A percentile compares a stretch with the other conserved stretches of the same genome.
Conservation (phyloP, 2,113 vertebrate species). For the Fregata magnificens region DNA sequence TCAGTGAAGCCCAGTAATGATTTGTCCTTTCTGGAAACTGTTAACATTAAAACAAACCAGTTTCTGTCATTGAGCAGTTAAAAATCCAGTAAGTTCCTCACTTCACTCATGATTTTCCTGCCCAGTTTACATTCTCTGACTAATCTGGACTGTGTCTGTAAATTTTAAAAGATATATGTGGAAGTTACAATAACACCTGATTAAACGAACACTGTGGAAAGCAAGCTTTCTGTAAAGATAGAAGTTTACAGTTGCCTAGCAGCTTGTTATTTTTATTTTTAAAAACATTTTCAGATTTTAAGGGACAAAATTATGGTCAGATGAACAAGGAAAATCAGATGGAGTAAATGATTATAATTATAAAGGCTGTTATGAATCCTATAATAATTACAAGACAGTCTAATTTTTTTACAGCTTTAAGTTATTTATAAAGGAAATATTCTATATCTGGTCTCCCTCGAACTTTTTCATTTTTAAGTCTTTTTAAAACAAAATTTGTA, state of each 20-base stretch:
- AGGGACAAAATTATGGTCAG: background rate
- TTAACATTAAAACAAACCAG: background rate
- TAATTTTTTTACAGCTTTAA: background rate
- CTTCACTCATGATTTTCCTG: background rate
- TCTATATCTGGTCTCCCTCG: background rate
- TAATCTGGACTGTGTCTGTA: background rate
- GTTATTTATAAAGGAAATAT: background rate
- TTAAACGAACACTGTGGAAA: background rate
- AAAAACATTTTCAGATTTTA: background rate
- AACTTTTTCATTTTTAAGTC: background rate
- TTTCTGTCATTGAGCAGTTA: background rate
- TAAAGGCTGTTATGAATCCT: background rate
- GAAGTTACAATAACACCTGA: background rate
- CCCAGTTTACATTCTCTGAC: background rate
- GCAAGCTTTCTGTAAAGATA: background rate
- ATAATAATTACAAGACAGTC: background rate
- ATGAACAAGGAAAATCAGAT: background rate
- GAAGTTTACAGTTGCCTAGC: background rate
- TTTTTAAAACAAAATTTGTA: background rate
- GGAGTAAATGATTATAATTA: background rate
- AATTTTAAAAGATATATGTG: background rate
- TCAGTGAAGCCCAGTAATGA: background rate
- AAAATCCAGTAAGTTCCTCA: background rate
- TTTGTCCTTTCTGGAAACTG: background rate
- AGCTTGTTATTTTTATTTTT: background rate